Base-by-base conservation (phyloP, 2,888 invertebrate species). In the Spisula solida region DNA sequence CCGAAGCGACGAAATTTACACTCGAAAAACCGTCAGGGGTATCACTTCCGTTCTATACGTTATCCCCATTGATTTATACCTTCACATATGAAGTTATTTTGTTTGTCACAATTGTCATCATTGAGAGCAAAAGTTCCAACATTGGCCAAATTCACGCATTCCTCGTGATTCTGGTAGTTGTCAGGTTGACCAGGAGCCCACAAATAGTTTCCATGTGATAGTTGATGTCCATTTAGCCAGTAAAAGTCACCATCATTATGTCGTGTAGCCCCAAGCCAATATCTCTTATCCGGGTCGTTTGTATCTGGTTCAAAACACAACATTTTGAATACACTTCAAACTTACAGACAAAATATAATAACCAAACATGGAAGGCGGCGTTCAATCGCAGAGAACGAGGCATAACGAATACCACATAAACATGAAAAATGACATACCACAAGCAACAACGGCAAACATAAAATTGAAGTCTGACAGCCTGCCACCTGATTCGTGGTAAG, bases 71-170 rank as follows among this genome's bases (percentile, higher is more conserved):
- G n/a, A 34, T 29, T 34, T 34, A 31, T 31, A 83, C 83, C 87
- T 79, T 82, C 60, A 66, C 87, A 87, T 79, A 87, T 87, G 78
- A 82, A 87, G 31, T 79, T 56, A 56, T 82, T 56, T 16, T 75
- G 78, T 29, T 78, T 82, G 4, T 34, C 60, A 80, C 87, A 87
- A 48, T 87, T 60, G 29, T 87, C 87, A 47, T 87, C 87, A 18
- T 87, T 87, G 4, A 87, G 14, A 0, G 79, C 87, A 60, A 83
- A 79, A 18, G 51, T 41, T n/a, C 56, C 82, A 47, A 55, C 55
- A 47, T 75, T 55, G 20, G 75, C 83, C 6, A 87, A 60, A 56
- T 83, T 82, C 29, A 87, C n/a, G 29, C 87, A 87, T 8, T 78
- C 41, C 20, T 87, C 82, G 1, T 55, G 18, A 10, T 78, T 47